phyloP scores from a whole-genome alignment of 2,113 vertebrate species.

The Protomyctophum bolini region DNA sequence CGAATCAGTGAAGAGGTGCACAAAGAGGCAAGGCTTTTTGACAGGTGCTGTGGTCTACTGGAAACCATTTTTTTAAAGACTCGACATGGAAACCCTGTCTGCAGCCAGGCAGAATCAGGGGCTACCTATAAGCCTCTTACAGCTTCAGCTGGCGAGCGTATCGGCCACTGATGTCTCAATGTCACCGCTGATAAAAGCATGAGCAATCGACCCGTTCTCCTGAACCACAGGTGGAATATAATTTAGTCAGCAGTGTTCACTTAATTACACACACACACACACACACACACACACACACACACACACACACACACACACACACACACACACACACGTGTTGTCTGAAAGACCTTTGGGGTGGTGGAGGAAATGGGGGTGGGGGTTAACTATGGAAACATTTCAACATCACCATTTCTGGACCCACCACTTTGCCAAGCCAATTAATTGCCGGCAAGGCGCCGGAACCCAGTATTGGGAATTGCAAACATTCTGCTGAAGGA shows the following conservation, averaged over 20 bases:
- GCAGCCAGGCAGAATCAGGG: conserved; percentile 7
- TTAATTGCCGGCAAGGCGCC: conserved; percentile 13
- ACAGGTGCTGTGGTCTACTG: background rate
- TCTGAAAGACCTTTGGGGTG: background rate
- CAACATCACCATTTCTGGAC: background rate
- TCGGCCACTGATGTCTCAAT: conserved; percentile 51
- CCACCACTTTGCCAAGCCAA: conserved; percentile 23
- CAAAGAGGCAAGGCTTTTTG: background rate
- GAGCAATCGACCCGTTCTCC: conserved; percentile 29
- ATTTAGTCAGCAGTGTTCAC: background rate
- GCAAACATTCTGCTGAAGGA: conserved; percentile 17
- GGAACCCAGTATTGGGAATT: conserved; percentile 21
- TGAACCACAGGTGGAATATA: conserved; percentile 2
- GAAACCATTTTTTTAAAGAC: background rate
- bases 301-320: too few relatives aligned
- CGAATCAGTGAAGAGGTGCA: conserved; percentile 6
- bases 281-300: background rate
- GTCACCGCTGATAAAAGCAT: conserved; percentile 25
- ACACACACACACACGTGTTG: too few relatives aligned
- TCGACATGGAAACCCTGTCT: background rate
- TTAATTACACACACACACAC: background rate
- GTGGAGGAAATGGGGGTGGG: background rate
- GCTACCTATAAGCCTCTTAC: conserved; percentile 51
- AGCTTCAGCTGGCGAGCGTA: conserved; percentile 38
- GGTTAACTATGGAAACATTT: conserved; percentile 3